A percentile compares a stretch with the other conserved stretches of the same genome.
Evolutionary conservation across 1,140 invertebrate species (phyloP).

Genomic region (Diachasma alloeum): DNA sequence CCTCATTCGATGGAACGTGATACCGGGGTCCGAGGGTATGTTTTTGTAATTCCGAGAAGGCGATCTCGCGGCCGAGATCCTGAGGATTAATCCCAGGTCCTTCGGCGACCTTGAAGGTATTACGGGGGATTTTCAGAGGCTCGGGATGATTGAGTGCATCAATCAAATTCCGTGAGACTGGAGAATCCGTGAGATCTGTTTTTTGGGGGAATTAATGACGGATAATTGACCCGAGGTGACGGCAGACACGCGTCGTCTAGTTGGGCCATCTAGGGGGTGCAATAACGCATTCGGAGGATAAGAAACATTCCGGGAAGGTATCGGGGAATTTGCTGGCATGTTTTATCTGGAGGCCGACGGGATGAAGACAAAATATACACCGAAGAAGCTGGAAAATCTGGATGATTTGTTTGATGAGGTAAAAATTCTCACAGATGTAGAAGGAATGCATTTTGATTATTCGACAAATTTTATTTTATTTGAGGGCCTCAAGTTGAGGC

Average conservation of each 20-base stretch:
- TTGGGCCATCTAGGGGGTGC: conserved; percentile 16
- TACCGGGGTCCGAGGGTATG: not conserved
- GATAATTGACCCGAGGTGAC: not conserved
- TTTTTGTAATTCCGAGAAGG: not conserved
- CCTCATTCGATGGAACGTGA: not conserved
- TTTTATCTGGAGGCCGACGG: not conserved
- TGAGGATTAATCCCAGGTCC: not conserved
- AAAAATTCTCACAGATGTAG: too few species aligned
- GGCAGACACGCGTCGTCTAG: conserved; percentile 48
- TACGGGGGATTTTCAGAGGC: not conserved
- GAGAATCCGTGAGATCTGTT: not conserved
- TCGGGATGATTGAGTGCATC: not conserved
- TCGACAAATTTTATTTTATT: too few species aligned
- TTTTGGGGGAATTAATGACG: not conserved
- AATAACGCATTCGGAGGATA: not conserved
- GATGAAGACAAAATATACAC: not conserved
- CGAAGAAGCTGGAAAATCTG: not conserved
- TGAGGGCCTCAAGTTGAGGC: too few species aligned
- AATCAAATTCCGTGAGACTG: not conserved
- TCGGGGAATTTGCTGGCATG: not conserved
- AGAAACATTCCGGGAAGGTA: not conserved
- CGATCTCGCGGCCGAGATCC: not conserved
- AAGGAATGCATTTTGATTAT: too few species aligned
- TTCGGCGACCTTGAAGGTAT: not conserved
- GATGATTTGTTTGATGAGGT: conserved; percentile 7